Conservation (phyloP, 2,888 invertebrate genomes). For the Lysandra coridon region DNA sequence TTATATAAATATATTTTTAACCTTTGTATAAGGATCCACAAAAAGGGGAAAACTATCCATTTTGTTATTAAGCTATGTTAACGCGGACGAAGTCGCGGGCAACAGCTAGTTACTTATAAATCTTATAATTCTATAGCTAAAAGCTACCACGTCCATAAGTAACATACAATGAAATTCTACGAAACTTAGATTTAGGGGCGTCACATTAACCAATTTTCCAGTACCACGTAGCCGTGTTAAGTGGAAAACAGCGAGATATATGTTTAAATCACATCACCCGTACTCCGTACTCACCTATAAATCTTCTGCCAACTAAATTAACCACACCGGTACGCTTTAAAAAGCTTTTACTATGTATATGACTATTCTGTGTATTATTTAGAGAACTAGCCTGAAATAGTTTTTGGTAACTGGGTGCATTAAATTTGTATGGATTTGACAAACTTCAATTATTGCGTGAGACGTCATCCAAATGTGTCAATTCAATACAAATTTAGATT, state of each 20-base stretch:
- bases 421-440: no score
- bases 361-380: background rate
- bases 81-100: no score
- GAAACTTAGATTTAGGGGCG: background rate
- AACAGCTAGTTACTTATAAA: no score
- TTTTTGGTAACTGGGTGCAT: background rate
- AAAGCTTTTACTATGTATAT: background rate
- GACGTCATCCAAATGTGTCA: no score
- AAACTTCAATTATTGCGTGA: no score
- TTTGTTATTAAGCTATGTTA: no score
- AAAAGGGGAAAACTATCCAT: no score
- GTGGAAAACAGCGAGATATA: conserved; percentile 22
- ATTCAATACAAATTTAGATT: no score
- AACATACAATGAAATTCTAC: background rate
- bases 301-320: conserved; percentile 13
- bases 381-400: background rate
- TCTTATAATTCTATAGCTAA: background rate
- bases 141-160: background rate
- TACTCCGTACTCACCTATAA: conserved; percentile 14
- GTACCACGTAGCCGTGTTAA: conserved; percentile 2
- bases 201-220: conserved; percentile 6
- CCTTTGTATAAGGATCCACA: no score
- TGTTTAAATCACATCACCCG: conserved; percentile 8
- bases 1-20: no score
- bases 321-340: conserved; percentile 13